Percentiles rank a stretch among this genome's conserved stretches.
phyloP scores from a whole-genome alignment of 1,140 invertebrate species.

The Drosophila sulfurigaster region DNA sequence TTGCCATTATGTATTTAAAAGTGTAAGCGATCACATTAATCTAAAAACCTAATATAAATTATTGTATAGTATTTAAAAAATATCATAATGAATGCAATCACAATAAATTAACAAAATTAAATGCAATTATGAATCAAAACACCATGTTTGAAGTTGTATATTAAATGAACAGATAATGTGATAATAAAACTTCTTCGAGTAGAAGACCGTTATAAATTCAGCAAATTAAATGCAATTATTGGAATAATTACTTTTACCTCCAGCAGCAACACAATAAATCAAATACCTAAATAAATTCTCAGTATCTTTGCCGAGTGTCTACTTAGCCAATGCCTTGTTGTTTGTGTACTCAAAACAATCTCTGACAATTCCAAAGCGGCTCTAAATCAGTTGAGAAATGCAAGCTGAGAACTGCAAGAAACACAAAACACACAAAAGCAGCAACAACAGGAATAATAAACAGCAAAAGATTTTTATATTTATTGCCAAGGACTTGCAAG shows the following conservation, averaged over 20 bases:
- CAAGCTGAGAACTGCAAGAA: constrained; percentile 46
- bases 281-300: not conserved
- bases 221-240: not conserved
- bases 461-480: constrained; percentile 78
- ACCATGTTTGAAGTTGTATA: no score
- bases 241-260: not conserved
- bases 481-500: constrained; percentile 64
- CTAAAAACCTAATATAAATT: no score
- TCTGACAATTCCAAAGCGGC: constrained; percentile 16
- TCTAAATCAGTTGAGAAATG: constrained; percentile 40
- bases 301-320: not conserved
- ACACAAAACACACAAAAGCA: constrained; percentile 1
- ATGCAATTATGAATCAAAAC: no score
- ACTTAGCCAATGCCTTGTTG: no score
- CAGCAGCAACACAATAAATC: not conserved
- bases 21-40: no score
- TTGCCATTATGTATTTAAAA: no score
- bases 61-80: no score
- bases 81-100: no score
- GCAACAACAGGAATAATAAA: constrained; percentile 58
- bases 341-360: not conserved
- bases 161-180: no score
- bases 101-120: no score
- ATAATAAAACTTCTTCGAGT: no score
- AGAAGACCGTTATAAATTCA: no score